Base-by-base conservation (phyloP, 2,113 vertebrate species). In the Junco hyemalis region DNA sequence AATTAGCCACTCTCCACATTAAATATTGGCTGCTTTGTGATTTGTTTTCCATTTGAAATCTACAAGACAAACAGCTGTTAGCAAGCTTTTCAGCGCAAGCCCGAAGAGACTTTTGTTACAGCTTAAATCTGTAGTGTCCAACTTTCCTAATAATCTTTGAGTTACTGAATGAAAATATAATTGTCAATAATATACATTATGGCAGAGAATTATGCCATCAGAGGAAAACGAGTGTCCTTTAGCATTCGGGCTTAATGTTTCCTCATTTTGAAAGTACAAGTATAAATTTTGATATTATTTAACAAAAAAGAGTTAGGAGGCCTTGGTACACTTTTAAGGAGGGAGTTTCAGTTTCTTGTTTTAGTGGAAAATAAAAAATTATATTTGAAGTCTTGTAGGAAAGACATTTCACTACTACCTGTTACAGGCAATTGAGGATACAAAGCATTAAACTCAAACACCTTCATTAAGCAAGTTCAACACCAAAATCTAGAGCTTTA, bases 31-130 rank as follows among this genome's bases (percentile, higher is more conserved):
- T 50, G 44, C 14, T 83, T 64, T 85, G 53, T 77, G 50, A 44
- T 69, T 93, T 94, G 35, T 94, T 96, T 96, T 93, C 20, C 56
- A 44, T 50, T 45, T 91, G 74, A 66, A 70, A 60, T 25, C 51
- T 60, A 40, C 64, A 83, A 60, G 86, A 47, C 66, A 73, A 94
- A 81, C 48, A 71, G 28, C 64, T 93, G 48, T 81, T 92, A 65
- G 51, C 61, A 95, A 90, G 31, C 53, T 86, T 91, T 96, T 70
- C 89, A 56, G 47, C 38, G 3, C 51, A 84, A 86, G 24, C 56
- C 56, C 12, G 8, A 88, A 88, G 73, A 83, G 33, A 70, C 84
- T 91, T 91, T 76, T 90, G 47, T 92, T 92, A 42, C 38, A 51
- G 56, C 70, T 96, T 86, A 81, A 88, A 86, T 93, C 53, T 36